Conservation (phyloP, 1,140 invertebrate genomes). For the Papilio polyxenes region DNA sequence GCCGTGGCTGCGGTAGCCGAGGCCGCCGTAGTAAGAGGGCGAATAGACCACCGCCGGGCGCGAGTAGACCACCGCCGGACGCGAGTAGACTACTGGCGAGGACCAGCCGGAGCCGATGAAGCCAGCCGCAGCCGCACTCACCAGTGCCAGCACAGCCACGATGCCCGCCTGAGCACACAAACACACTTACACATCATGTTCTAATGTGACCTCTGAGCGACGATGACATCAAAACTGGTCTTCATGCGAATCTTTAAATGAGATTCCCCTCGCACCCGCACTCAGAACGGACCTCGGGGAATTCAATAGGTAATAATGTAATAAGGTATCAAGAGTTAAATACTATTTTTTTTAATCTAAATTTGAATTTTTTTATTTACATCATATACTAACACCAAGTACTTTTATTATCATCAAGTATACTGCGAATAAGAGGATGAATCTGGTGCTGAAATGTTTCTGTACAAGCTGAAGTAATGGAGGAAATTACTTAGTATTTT, state of each 20-base stretch:
- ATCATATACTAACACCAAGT: no score
- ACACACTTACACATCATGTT: not conserved
- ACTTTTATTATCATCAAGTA: not conserved
- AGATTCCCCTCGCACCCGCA: no score
- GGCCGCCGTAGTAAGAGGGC: constrained; percentile 28
- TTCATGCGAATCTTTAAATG: not conserved
- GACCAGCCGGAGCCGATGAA: constrained; percentile 51
- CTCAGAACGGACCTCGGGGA: no score
- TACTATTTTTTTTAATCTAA: no score
- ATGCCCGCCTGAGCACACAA: constrained; percentile 46
- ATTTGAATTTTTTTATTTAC: not conserved
- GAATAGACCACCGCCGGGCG: not conserved
- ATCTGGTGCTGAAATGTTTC: no score
- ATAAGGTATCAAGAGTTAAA: no score
- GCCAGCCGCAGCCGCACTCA: constrained; percentile 52
- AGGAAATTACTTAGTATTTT: not conserved
- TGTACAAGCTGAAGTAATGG: not conserved
- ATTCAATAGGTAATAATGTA: no score
- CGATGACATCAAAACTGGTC: not conserved
- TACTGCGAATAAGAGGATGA: not conserved
- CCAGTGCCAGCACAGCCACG: constrained; percentile 44
- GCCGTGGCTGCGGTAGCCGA: constrained; percentile 25
- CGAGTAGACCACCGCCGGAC: constrained; percentile 21
- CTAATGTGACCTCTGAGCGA: not conserved
- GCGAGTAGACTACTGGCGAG: not conserved